A percentile compares a stretch with the other conserved stretches of the same genome.
These are phyloP conservation scores for Orthosia gracilis DNA, from an alignment of 2,888 invertebrate genomes.

Conservation along the genomic window DNA sequence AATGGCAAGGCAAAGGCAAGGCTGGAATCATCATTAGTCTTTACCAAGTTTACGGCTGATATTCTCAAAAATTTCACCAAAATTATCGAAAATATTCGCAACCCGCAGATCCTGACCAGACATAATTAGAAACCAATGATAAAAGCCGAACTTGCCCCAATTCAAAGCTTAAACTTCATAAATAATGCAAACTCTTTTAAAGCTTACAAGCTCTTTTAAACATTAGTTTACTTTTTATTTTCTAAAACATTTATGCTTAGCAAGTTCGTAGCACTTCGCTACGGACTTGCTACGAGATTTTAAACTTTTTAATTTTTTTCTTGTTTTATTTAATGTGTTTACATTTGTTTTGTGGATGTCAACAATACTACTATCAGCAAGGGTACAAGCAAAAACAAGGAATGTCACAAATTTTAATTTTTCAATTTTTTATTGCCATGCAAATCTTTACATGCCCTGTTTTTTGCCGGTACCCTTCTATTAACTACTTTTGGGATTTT, in stretches of 20 bases:
- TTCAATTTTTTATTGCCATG: no score
- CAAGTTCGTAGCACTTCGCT: conserved; percentile 52
- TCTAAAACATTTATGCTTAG: conserved; percentile 17
- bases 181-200: conserved; percentile 38
- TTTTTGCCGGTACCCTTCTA: no score
- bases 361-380: no score
- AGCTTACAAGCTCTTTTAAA: conserved; percentile 1
- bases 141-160: background rate
- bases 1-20: background rate
- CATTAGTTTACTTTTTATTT: conserved; percentile 12
- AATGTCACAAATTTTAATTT: no score
- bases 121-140: background rate
- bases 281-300: conserved; percentile 59
- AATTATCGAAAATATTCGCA: background rate
- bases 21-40: background rate
- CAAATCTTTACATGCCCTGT: no score
- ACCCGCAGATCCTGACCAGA: background rate
- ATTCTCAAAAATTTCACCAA: background rate
- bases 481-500: no score
- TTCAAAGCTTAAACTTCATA: conserved; percentile 12
- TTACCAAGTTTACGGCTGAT: background rate
- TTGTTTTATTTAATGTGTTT: background rate
- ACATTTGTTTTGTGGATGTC: no score
- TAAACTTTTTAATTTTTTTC: no score
- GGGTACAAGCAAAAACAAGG: no score